Evolutionary conservation across 1,140 invertebrate genomes (phyloP), one percentile per base, ranked within the genome.

Genomic region (Idris sp.): DNA sequence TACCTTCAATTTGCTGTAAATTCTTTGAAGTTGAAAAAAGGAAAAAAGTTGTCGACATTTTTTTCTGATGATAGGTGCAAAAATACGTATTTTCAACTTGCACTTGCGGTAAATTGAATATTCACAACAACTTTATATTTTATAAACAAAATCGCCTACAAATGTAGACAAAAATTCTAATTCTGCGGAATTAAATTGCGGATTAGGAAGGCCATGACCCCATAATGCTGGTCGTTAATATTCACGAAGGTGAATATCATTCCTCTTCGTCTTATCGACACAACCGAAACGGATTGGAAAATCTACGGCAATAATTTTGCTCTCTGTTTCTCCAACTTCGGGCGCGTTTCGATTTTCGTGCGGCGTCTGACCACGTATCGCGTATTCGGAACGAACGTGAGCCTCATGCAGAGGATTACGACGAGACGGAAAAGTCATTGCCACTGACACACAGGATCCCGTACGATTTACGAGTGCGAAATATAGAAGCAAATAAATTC

Each of bases 231-330:
- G 16, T 53, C 53, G 15, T 74, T 74, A 74, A 74, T 74, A 74
- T 74, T 74, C 71, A 56, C 62, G 25, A 36, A 48, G 14, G 53
- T 16, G 33, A n/a, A n/a, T 76, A 71, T 69, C 67, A 69, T 62
- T 76, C 51, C 67, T 72, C 44, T 69, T 54, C 33, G 49, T 71
- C 79, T 82, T 82, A 83, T 79, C 81, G 79, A 77, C 73, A 62
- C 64, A 44, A 53, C 59, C 59, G 72, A 78, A 77, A 79, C 72
- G 62, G 58, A 67, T 81, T 82, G 79, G 69, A 79, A 76, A 80
- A 76, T 74, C 25, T 64, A 43, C 58, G 77, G 54, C 67, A 67
- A 76, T 72, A 76, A 68, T 76, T 82, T 81, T 69, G 65, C 59
- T 40, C 59, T 59, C 59, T 71, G 65, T 71, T 72, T 62, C 67